Percentiles rank a stretch among this genome's conserved stretches.
Conservation (phyloP, 2,888 invertebrate genomes). For the Lycocerus yunnanus region DNA sequence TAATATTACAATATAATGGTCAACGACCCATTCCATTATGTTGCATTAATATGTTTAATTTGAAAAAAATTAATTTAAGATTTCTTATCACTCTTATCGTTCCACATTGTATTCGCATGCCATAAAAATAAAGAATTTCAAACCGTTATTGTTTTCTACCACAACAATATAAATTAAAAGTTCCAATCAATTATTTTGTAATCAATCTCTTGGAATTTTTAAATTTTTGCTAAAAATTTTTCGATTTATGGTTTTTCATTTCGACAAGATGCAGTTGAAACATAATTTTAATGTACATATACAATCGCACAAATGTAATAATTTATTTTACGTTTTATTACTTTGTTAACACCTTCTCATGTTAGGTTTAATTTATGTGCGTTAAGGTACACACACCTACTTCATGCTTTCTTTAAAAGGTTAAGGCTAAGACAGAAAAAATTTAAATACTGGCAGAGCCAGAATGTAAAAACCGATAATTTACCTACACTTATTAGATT, state of each 20-base stretch:
- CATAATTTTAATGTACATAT: neutral
- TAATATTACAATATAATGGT: neutral
- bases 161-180: neutral
- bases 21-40: neutral
- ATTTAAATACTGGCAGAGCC: neutral
- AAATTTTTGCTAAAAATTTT: neutral
- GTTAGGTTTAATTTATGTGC: neutral
- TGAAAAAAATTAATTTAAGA: neutral
- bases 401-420: neutral
- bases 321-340: neutral
- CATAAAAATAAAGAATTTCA: neutral
- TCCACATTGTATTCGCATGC: neutral
- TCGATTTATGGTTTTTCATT: neutral
- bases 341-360: neutral
- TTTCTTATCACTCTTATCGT: slow-evolving; percentile 1
- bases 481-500: neutral
- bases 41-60: neutral
- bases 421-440: neutral
- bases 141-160: neutral
- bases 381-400: neutral
- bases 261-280: neutral
- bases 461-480: neutral
- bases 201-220: neutral
- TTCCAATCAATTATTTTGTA: neutral
- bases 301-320: neutral